phyloP scores from a whole-genome alignment of 1,140 invertebrate species.

The Ephestia elutella region DNA sequence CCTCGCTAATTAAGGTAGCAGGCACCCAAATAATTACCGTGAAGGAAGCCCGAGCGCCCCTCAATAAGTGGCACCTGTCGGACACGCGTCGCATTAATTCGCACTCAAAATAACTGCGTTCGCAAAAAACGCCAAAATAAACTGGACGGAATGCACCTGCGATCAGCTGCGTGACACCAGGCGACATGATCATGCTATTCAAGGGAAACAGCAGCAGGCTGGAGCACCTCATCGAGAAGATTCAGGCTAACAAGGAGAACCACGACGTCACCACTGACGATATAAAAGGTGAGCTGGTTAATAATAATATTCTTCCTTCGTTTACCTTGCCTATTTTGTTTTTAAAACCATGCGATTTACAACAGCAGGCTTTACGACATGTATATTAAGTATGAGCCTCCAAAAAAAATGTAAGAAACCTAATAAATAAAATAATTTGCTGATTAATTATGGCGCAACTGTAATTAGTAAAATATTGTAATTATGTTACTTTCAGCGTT shows the following conservation, averaged over 20 bases:
- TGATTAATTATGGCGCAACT: too few relatives aligned
- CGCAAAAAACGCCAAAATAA: conserved; percentile 63
- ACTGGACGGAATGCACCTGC: conserved; percentile 69
- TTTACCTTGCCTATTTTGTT: too few relatives aligned
- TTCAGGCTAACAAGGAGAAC: conserved; percentile 84
- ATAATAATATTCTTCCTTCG: too few relatives aligned
- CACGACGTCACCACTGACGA: conserved; percentile 74
- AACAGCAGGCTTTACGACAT: too few relatives aligned
- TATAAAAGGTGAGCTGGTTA: conserved; percentile 65
- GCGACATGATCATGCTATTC: conserved; percentile 81
- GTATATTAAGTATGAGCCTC: too few relatives aligned
- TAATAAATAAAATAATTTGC: too few relatives aligned
- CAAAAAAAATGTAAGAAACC: too few relatives aligned
- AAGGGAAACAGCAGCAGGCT: conserved; percentile 86
- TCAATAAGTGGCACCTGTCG: conserved; percentile 67
- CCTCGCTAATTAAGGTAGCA: conserved; percentile 49
- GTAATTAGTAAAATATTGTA: too few relatives aligned
- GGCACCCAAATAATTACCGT: conserved; percentile 67
- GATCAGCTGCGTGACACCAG: conserved; percentile 28
- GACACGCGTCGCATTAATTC: conserved; percentile 65
- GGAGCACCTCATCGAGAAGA: conserved; percentile 88
- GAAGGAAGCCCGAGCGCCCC: conserved; percentile 57
- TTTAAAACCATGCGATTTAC: too few relatives aligned
- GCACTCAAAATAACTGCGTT: conserved; percentile 53
- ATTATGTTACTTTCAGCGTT: too few relatives aligned